phyloP scores from a whole-genome alignment of 2,888 invertebrate species.

The Aethes cnicana region DNA sequence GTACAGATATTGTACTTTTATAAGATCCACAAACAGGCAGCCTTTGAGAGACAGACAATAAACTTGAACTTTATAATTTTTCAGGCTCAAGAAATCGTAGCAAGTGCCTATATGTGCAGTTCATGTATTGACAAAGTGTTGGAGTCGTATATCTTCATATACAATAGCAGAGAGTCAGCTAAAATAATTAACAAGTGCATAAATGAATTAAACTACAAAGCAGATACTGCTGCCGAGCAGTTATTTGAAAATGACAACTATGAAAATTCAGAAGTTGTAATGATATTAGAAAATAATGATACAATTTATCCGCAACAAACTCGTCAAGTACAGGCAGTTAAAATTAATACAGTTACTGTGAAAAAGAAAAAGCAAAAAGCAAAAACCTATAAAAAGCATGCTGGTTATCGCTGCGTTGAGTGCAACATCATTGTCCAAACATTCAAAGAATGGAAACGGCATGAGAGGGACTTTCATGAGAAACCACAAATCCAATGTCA shows the following conservation, averaged over 20 bases:
- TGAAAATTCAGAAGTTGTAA: conserved; percentile 49
- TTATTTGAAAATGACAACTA: conserved; percentile 36
- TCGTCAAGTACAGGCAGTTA: conserved; percentile 3
- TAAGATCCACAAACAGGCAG: too few species aligned
- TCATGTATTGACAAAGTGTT: conserved; percentile 51
- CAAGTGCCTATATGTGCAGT: conserved; percentile 46
- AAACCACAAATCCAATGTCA: conserved; percentile 46
- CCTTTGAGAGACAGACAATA: too few species aligned
- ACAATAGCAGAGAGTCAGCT: conserved; percentile 49
- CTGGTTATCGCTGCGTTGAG: conserved; percentile 25
- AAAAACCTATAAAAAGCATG: conserved; percentile 18
- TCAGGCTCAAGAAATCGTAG: conserved; percentile 48
- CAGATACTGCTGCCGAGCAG: conserved; percentile 44
- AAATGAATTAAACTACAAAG: conserved; percentile 50
- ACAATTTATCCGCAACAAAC: conserved; percentile 4
- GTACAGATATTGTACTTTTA: too few species aligned
- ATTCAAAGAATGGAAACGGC: conserved; percentile 34
- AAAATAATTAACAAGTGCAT: conserved; percentile 48
- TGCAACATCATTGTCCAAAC: conserved; percentile 27
- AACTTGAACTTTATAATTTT: too few species aligned
- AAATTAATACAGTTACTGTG: conserved; percentile 16
- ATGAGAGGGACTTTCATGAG: conserved; percentile 40
- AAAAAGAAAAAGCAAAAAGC: conserved; percentile 17
- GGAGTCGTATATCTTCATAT: conserved; percentile 53
- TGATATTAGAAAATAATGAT: conserved; percentile 51